Evolutionary conservation across 2,113 vertebrate species (phyloP).

Genomic region (Zingel zingel): DNA sequence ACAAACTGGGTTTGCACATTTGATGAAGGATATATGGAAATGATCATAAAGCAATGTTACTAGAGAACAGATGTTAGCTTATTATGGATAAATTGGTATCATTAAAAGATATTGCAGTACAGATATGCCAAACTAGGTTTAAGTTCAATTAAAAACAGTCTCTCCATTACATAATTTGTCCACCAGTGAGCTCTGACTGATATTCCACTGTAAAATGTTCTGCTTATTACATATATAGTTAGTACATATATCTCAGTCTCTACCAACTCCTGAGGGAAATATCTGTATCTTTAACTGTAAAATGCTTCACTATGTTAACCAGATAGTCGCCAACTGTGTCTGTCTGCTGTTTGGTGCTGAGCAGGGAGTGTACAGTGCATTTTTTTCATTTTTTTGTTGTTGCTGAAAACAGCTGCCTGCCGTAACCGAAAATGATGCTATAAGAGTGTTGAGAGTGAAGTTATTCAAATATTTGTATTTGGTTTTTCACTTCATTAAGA

Average conservation of each 20-base stretch:
- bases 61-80: neutral
- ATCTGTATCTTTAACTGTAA: neutral
- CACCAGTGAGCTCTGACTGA: neutral
- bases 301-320: neutral
- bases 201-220: neutral
- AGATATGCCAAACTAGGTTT: too few species aligned
- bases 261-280: neutral
- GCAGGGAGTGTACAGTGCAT: neutral
- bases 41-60: neutral
- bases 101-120: too few species aligned
- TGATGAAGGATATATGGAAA: neutral
- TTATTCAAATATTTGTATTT: too few species aligned
- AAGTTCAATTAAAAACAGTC: neutral
- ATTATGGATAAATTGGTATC: neutral
- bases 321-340: neutral
- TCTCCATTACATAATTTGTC: neutral
- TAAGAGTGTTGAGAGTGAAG: neutral
- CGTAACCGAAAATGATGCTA: neutral
- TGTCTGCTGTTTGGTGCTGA: neutral
- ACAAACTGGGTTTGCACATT: neutral
- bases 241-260: neutral
- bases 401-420: neutral
- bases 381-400: neutral
- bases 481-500: too few species aligned
- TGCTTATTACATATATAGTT: too few species aligned